Percentiles rank a stretch among this genome's conserved stretches.
Conservation (phyloP, 2,113 vertebrate species). For the Tretioscincus oriximinensis region DNA sequence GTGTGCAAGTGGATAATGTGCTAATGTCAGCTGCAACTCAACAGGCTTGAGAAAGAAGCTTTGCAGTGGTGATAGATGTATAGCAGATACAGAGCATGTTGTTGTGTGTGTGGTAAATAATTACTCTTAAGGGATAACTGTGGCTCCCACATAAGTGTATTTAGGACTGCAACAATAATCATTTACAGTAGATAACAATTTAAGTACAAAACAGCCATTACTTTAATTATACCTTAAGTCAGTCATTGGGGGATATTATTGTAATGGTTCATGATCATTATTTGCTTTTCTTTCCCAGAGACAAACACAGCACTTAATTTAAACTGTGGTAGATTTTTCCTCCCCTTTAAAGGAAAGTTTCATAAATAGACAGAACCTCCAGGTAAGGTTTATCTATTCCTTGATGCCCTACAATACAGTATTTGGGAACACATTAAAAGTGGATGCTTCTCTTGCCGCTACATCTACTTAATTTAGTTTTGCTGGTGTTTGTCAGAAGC, state of each 20-base stretch:
- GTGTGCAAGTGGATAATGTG: no score
- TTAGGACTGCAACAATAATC: neutral
- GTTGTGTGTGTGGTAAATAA: neutral
- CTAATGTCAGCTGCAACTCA: neutral
- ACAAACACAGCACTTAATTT: neutral
- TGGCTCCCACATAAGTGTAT: neutral
- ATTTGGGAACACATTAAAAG: rapidly evolving
- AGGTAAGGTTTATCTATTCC: rapidly evolving
- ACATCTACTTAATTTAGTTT: rapidly evolving
- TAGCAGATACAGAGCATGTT: neutral
- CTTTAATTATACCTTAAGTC: neutral
- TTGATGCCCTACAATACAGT: rapidly evolving
- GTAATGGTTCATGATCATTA: no score
- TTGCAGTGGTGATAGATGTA: neutral
- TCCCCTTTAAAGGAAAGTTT: neutral
- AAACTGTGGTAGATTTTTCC: neutral
- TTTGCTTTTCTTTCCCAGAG: neutral
- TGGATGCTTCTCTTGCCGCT: neutral
- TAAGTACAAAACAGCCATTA: neutral
- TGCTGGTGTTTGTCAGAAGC: neutral
- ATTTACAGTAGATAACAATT: neutral
- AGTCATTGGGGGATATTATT: neutral
- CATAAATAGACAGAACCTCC: rapidly evolving
- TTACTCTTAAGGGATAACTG: neutral
- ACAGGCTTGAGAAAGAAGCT: neutral